Evolutionary conservation across 2,797 vertebrate genomes (phyloP), one percentile per base, ranked within the genome.

Genomic region (Gastrophryne carolinensis): DNA sequence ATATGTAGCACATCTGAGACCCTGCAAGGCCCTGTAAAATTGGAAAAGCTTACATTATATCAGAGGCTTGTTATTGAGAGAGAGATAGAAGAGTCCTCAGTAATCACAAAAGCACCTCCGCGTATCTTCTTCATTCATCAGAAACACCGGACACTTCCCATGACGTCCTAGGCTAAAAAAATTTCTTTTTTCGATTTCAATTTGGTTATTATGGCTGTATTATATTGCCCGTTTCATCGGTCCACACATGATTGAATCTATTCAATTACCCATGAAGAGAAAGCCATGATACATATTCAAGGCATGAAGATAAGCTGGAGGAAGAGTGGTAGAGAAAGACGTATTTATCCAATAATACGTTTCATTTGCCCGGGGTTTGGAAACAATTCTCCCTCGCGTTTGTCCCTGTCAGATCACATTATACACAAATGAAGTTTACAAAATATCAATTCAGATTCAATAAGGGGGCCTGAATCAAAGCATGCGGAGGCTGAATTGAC

Each of bases 361-460:
- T 98, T 94, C 95, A 98, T 98, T 98, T 96, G 95, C 92, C 91
- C 86, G 80, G 90, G 92, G 93, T 95, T 95, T 95, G 95, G 95
- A 96, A 98, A 96, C 93, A 96, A 93, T 96, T 98, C 94, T 92
- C 90, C 88, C 89, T 92, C 90, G 89, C 94, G 95, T 98, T 98
- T 99, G 97, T 99, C 94, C 94, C 97, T 98, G 97, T 98, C 97
- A 98, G 95, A 97, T 97, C 92, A 87, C 92, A 96, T 99, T 99
- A 98, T 95, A 94, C 92, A 86, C 94, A 98, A 99, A 98, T 99
- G 95, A 98, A 95, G 92, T 96, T 96, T 98, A 96, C 95, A 96
- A 98, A 98, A 98, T 98, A 98, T 99, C 96, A 98, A 98, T 99
- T 98, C 96, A 94, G 94, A 98, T 97, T 95, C 95, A 95, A 92